These are phyloP conservation scores for Chalcosyrphus nemorum DNA, from an alignment of 2,888 invertebrate genomes.

Conservation along the genomic window DNA sequence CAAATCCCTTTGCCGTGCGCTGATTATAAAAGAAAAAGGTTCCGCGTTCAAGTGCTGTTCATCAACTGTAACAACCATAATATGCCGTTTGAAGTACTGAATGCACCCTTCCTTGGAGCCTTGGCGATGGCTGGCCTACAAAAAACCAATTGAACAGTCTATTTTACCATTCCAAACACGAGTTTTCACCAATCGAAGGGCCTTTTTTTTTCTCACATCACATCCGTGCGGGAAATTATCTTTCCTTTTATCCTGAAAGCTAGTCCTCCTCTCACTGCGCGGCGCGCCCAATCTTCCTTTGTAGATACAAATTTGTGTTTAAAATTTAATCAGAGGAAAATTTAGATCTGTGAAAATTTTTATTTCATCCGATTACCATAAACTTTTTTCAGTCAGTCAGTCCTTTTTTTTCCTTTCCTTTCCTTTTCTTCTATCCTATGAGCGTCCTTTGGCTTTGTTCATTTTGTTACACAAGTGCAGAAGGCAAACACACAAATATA, in stretches of 20 bases:
- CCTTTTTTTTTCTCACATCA: slow-evolving; percentile 5
- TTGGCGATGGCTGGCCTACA: too few relatives aligned
- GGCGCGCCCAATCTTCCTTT: too few relatives aligned
- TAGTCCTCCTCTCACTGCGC: not conserved
- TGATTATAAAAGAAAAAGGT: too few relatives aligned
- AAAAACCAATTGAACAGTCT: not conserved
- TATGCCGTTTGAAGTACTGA: not conserved
- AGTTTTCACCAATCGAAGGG: not conserved
- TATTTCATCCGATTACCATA: slow-evolving; percentile 43
- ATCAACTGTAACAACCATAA: not conserved
- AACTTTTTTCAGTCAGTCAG: not conserved
- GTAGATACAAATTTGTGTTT: slow-evolving; percentile 13
- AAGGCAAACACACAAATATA: slow-evolving; percentile 4
- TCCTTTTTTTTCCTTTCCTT: not conserved
- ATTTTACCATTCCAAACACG: slow-evolving; percentile 10
- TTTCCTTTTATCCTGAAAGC: not conserved
- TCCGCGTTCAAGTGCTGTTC: too few relatives aligned
- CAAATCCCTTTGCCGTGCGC: too few relatives aligned
- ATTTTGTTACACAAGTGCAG: slow-evolving; percentile 8
- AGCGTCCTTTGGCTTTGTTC: not conserved
- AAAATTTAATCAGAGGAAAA: slow-evolving; percentile 42
- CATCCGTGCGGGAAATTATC: slow-evolving; percentile 26
- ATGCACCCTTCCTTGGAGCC: not conserved
- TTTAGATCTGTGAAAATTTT: slow-evolving; percentile 35
- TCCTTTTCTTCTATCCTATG: not conserved